Percentiles rank a stretch among this genome's conserved stretches.
Evolutionary conservation across 2,113 vertebrate species (phyloP).

Genomic region (Callorhinus ursinus): DNA sequence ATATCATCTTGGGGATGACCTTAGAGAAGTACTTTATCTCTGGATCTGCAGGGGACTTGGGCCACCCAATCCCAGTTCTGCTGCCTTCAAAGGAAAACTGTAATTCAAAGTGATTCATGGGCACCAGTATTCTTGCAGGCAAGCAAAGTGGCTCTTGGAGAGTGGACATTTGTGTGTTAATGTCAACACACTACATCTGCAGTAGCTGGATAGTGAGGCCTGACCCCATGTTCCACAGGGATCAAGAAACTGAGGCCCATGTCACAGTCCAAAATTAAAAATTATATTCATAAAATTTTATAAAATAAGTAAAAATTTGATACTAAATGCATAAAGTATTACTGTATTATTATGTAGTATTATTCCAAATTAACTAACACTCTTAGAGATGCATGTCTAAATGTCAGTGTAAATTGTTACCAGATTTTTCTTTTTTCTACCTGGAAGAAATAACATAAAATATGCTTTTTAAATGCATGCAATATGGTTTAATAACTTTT

Average conservation of each 20-base stretch:
- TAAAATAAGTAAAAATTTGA: constrained; percentile 57
- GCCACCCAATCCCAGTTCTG: neutral
- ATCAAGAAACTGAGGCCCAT: neutral
- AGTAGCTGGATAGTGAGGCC: neutral
- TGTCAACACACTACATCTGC: neutral
- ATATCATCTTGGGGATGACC: neutral
- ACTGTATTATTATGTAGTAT: constrained; percentile 9
- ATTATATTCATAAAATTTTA: constrained; percentile 27
- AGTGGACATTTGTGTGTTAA: neutral
- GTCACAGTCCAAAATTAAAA: constrained; percentile 54
- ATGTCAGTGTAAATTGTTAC: constrained; percentile 72
- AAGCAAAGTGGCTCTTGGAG: neutral
- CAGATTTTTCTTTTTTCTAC: constrained; percentile 81
- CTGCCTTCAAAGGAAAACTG: neutral
- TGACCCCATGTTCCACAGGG: neutral
- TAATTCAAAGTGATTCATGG: neutral
- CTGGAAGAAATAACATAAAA: constrained; percentile 78
- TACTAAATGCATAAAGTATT: neutral
- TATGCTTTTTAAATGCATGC: constrained; percentile 63
- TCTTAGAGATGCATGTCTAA: constrained; percentile 26
- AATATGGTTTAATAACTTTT: constrained; percentile 73
- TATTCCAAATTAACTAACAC: constrained; percentile 63
- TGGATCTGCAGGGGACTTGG: neutral
- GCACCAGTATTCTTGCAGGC: neutral
- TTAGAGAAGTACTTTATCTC: neutral